phyloP scores from a whole-genome alignment of 92 coral and sea anemone species.

The Paramuricea clavata region DNA sequence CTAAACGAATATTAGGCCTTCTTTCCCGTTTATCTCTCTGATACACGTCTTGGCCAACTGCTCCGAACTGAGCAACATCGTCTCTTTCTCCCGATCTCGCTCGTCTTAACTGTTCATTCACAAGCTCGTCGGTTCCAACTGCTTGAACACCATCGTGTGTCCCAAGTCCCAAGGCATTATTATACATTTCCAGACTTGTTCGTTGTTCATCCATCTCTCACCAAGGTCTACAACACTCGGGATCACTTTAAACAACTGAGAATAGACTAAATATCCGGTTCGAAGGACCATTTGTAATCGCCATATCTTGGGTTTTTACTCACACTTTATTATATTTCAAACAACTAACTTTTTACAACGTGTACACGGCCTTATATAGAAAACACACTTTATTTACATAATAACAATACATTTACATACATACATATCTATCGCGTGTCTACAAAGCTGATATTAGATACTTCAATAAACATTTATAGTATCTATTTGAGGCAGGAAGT shows the following conservation, averaged over 20 bases:
- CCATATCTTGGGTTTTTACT: no score
- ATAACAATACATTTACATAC: no score
- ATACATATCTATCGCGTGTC: no score
- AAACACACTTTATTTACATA: no score
- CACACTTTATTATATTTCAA: no score
- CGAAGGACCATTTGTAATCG: slow-evolving; percentile 12
- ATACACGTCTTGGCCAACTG: background rate
- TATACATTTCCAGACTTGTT: background rate
- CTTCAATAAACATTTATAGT: no score
- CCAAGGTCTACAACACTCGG: slow-evolving; percentile 12
- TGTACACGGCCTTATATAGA: no score
- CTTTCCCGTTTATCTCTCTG: background rate
- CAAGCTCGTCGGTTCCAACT: background rate
- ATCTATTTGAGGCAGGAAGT: no score
- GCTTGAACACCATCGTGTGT: background rate
- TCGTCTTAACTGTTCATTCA: no score
- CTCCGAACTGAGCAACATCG: background rate
- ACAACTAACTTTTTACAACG: no score
- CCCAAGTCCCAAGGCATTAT: background rate
- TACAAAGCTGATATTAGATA: no score
- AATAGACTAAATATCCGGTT: background rate
- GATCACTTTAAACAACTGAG: background rate
- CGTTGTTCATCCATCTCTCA: slow-evolving; percentile 1
- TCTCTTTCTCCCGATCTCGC: no score
- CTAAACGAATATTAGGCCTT: background rate